phyloP scores from a whole-genome alignment of 2,113 vertebrate genomes.

The Poeciliopsis prolifica region DNA sequence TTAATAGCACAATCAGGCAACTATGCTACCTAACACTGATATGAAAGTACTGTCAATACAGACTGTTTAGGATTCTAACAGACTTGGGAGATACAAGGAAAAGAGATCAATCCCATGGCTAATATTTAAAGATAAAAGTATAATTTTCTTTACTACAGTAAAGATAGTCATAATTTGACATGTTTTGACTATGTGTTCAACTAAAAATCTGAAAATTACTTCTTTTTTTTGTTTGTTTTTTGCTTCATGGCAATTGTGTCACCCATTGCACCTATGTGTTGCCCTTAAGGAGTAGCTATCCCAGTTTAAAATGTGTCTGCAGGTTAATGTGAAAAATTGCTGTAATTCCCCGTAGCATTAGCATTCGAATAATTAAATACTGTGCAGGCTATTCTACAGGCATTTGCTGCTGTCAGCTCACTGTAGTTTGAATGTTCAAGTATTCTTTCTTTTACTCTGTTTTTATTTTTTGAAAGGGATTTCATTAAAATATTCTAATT shows the following conservation, averaged over 20 bases:
- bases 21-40: no score
- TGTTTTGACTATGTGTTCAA: neutral
- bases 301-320: slow-evolving; percentile 28
- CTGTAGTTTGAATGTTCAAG: neutral
- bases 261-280: neutral
- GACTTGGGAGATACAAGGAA: neutral
- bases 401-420: neutral
- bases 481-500: neutral
- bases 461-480: neutral
- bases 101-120: neutral
- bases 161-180: neutral
- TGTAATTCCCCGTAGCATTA: slow-evolving; percentile 14
- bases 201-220: neutral
- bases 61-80: neutral
- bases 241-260: slow-evolving; percentile 1
- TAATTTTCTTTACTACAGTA: neutral
- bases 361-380: slow-evolving; percentile 21
- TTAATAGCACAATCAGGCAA: no score
- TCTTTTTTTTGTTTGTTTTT: neutral
- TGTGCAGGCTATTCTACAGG: neutral
- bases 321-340: slow-evolving; percentile 4
- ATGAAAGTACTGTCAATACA: no score
- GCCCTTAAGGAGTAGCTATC: slow-evolving; percentile 10
- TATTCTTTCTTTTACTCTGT: neutral
- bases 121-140: neutral